phyloP scores from a whole-genome alignment of 2,888 invertebrate genomes.

The Drosophila buzzatii region DNA sequence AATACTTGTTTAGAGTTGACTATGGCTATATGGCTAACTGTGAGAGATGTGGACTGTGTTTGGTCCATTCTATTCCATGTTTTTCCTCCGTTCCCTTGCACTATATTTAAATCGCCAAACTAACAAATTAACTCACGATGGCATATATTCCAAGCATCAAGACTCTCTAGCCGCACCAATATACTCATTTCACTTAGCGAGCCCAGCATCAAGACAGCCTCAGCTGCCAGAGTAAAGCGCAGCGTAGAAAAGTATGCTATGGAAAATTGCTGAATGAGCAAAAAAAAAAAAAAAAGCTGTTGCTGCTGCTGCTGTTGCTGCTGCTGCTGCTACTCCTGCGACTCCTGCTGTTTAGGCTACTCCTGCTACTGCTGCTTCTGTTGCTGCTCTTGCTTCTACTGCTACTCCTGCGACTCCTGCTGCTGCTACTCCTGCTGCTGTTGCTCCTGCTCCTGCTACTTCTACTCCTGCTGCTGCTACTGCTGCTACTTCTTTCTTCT shows the following conservation, averaged over 20 bases:
- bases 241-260: conserved; percentile 68
- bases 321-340: conserved; percentile 16
- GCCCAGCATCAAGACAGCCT: background rate
- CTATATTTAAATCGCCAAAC: background rate
- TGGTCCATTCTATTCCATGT: no score
- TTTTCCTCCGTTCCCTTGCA: background rate
- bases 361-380: no score
- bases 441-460: no score
- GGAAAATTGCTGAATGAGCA: conserved; percentile 41
- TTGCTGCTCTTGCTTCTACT: background rate
- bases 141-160: background rate
- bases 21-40: no score
- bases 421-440: no score
- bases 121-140: background rate
- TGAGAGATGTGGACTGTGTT: no score
- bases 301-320: no score
- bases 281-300: conserved; percentile 31
- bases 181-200: background rate
- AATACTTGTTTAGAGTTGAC: background rate
- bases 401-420: no score
- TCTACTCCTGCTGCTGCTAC: no score
- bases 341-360: no score
- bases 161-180: background rate
- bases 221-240: background rate
- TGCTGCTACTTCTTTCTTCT: no score